Evolutionary conservation across 1,140 invertebrate species (phyloP), one percentile per base, ranked within the genome.

Genomic region (Oreohelix idahoensis): DNA sequence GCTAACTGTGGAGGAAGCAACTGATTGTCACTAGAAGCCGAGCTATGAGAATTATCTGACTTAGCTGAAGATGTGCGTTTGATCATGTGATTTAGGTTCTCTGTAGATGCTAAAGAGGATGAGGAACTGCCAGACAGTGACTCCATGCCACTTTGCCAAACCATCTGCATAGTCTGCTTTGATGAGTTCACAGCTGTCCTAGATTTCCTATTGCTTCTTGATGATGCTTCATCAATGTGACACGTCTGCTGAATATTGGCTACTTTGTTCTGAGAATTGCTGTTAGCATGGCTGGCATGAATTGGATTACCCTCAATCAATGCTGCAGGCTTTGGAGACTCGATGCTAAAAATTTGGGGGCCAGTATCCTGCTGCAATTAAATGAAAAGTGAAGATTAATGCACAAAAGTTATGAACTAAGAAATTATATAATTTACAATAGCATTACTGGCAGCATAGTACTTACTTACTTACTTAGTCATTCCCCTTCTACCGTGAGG

Each of bases 121-220:
- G 80, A 83, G 4, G 84, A 83, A 36, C 77, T 80, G 39, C 17
- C 39, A 32, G 81, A 82, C 23, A 71, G 81, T 45, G 69, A 80
- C 2, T 74, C 45, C 84, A 85, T 83, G 13, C 84, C 84, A 80
- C 77, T 83, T 51, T 83, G 81, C 84, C 84, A 85, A 11, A 53
- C 80, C 5, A 42, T 58, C 76, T 83, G 80, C 49, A 85, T 75
- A 26, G 80, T 74, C 49, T 32, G 66, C 29, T 69, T 45, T 51
- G 42, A 51, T 66, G 66, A 23, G 42, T 29, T 69, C 45, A 49
- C 49, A 81, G 69, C 1, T 39, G 39, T 29, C 45, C 51, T 32
- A 58, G 79, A 23, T 38, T 71, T n/a, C 23, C 26, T n/a, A 38
- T n/a, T 49, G 53, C 79, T 53, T n/a, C 17, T 45, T 58, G 63